Evolutionary conservation across 2,113 vertebrate genomes (phyloP), one percentile per base, ranked within the genome.

Genomic region (Gyps fulvus): DNA sequence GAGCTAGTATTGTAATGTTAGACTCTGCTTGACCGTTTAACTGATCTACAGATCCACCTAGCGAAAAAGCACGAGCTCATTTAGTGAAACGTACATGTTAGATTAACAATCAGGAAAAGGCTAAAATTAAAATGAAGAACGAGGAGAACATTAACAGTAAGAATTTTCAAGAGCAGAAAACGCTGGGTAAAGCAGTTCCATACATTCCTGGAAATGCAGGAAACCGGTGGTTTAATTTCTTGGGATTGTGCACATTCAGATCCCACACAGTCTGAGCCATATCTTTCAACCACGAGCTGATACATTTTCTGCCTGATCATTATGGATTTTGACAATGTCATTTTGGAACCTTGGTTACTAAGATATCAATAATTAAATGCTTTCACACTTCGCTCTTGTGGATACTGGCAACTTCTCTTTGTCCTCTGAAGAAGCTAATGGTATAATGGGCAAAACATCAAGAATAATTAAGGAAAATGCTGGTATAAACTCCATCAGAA

Each of bases 361-460:
- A 98, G 97, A 97, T 98, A 98, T 98, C 98, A 98, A 98, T 98
- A 98, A 98, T 98, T 98, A 98, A 98, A 97, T 92, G 97, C 97
- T 95, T 97, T 98, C 97, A 97, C 98, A 98, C 98, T 98, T 98
- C 45, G 78, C 97, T 98, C 97, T 97, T 92, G 96, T 91, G 94
- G 91, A 96, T 97, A 95, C 97, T 96, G 91, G 98, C 98, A 97
- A 98, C 97, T 98, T 97, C 97, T 98, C 98, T 98, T 97, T 97
- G 98, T 98, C 98, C 97, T 98, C 96, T 57, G 29, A 97, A 96
- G 97, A 97, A 96, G 98, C 97, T 98, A 98, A 98, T 98, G 97
- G 98, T 84, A 90, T 96, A 98, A 97, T 96, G 98, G 98, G 98
- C 98, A 98, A 97, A 98, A 95, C 96, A 98, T 98, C 98, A 98